Evolutionary conservation across 1,140 invertebrate species (phyloP), one percentile per base, ranked within the genome.

Genomic region (Danaus plexippus): DNA sequence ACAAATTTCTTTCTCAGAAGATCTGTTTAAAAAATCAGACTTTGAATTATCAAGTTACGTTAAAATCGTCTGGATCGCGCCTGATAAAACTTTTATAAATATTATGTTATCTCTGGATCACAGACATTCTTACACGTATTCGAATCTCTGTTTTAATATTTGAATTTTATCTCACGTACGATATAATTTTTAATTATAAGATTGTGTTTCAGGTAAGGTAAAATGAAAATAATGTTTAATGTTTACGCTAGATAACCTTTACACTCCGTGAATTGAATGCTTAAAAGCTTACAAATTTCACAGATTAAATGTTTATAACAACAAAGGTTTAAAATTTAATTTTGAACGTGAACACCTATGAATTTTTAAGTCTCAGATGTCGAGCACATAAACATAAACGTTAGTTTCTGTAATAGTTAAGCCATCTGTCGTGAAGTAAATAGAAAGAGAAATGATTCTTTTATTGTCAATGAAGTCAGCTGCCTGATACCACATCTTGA

Each of bases 61-160:
- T 77, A 76, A 77, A 82, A 82, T 85, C 81, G 78, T 82, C 74
- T 76, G 81, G 73, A 81, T 77, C 72, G 77, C 78, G 77, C 80
- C 73, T 70, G 66, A 70, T 65, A 56, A 73, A 75, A 67, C 50
- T 50, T 61, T 66, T 71, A 83, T 85, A 81, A 85, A 85, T 83
- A 83, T 77, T 73, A 69, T 75, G 77, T 81, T 82, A 85, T 85
- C 81, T 80, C 61, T 54, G 70, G 62, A 80, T 69, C 66, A 66
- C 47, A 61, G 47, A 70, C 75, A 80, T 80, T 77, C 77, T 76
- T 74, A 68, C 77, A 74, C 77, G 77, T 70, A 69, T 66, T 67
- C 68, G 69, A 64, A 77, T 71, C 32, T 41, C 64, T 63, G 53
- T 59, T 64, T 66, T 67, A 61, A 57, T 61, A 57, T 47, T 55